Base-by-base conservation (phyloP, 2,888 invertebrate species). In the Stramonita haemastoma region DNA sequence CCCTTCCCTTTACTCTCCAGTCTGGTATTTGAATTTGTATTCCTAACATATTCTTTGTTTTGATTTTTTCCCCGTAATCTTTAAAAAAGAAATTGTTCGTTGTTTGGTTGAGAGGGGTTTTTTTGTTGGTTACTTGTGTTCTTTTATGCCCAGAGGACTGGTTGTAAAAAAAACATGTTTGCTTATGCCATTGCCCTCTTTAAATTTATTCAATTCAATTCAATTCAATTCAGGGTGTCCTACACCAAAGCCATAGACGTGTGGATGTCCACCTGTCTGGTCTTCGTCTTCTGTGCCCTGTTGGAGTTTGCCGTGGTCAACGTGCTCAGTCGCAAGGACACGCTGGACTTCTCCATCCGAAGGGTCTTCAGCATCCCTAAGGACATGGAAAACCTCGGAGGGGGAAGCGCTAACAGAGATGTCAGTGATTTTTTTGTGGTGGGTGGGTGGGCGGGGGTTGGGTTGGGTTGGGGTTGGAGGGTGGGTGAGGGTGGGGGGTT, bases 241-340 rank as follows among this genome's bases (percentile, higher is more conserved):
- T 99, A 99, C 96, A 99, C 99, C 89, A 99, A 99, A 96, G 99
- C 99, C 93, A 98, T 99, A 95, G 99, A 99, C 96, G 98, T 99
- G 88, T 99, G 99, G 99, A 99, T 99, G 92, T 98, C 98, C 91
- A 98, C 99, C 89, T 99, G 99, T 96, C 97, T 99, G 93, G 99
- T 99, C 87, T 99, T 99, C 96, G 99, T 99, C 88, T 99, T 99
- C 96, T 99, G 99, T 86, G 99, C 99, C 46, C 96, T 99, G 93
- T 97, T 99, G 91, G 99, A 99, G 97, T 99, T 99, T 96, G 99
- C 99, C 88, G 97, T 99, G 92, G 99, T 99, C 94, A 99, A 99
- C 97, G 99, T 99, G 96, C 98, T 99, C 90, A 98, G 98, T 92
- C 97, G 99, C 94, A 99, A 98, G 94, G 99, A 99, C 96, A 98